Base-by-base conservation (phyloP, 2,888 invertebrate species). In the Branchipolynoe longqiensis region DNA sequence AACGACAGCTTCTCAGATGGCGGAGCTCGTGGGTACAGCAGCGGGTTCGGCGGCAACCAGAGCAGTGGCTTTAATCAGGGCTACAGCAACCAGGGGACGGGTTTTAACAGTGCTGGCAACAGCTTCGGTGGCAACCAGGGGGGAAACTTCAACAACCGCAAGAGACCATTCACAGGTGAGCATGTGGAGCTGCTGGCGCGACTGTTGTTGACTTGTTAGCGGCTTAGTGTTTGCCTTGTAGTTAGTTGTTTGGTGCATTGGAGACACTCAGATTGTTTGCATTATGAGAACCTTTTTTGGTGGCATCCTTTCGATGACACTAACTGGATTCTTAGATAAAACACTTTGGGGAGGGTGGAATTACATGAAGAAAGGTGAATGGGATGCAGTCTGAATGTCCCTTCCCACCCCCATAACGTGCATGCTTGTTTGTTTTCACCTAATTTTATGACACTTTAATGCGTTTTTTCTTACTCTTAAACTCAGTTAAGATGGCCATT, bases 91-190 rank as follows among this genome's bases (percentile, higher is more conserved):
- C 8, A 62, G 14, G 62, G 62, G 6, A 25, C 6, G 8, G 62
- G 62, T 62, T 62, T 18, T n/a, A 62, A 62, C 62, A 22, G 25
- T 12, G 25, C 1, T 18, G 78, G 78, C 48, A 33, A 33, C 6
- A 28, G 41, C 48, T n/a, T n/a, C 48, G 48, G 48, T 18, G 25
- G 28, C 31, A 38, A 73, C 38, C 40, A 41, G 18, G 73, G 78
- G 8, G 48, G 48, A 38, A 12, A 12, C 38, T 38, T 38, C 74
- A 25, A n/a, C 6, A 69, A 74, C 74, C 74, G 78, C 1, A 78
- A 78, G 22, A 41, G 78, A 18, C 25, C 78, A 78, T 78, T 78
- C 48, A 0, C 41, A 48, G 78, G 78, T 73, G 1, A 36, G 73
- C 31, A 48, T 38, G 2, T 69, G 36, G 1, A 69, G 8, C 69